Conservation (phyloP, 2,797 vertebrate species). For the Perodicticus potto region DNA sequence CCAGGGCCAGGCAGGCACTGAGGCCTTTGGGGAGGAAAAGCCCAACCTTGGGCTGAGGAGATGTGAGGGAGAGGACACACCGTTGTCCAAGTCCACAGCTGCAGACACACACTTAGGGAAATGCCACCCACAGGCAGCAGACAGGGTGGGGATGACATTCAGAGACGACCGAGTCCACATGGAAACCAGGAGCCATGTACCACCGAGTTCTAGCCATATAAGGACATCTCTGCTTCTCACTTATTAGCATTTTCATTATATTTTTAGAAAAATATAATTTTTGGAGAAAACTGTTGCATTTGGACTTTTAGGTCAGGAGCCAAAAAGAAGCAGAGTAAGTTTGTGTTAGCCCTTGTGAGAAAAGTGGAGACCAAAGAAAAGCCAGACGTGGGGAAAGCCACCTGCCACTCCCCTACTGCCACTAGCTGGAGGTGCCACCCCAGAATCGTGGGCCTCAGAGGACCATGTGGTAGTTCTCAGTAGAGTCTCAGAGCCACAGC, state of each 20-base stretch:
- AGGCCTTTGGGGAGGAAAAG: too few species aligned
- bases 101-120: background rate
- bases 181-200: too few species aligned
- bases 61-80: background rate
- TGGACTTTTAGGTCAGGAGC: background rate
- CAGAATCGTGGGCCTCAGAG: fast-evolving
- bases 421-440: background rate
- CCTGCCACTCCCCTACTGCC: too few species aligned
- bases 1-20: too few species aligned
- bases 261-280: background rate
- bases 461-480: background rate
- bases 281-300: background rate
- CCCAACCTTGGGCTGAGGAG: fast-evolving
- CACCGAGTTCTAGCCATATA: background rate
- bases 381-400: too few species aligned
- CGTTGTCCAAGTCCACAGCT: too few species aligned
- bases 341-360: background rate
- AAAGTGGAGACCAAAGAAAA: background rate
- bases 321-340: background rate
- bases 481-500: background rate
- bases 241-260: background rate
- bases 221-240: background rate
- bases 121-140: too few species aligned
- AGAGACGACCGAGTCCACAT: background rate
- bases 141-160: background rate